Evolutionary conservation across 2,888 invertebrate genomes (phyloP), one percentile per base, ranked within the genome.

Genomic region (Mayetiola destructor): DNA sequence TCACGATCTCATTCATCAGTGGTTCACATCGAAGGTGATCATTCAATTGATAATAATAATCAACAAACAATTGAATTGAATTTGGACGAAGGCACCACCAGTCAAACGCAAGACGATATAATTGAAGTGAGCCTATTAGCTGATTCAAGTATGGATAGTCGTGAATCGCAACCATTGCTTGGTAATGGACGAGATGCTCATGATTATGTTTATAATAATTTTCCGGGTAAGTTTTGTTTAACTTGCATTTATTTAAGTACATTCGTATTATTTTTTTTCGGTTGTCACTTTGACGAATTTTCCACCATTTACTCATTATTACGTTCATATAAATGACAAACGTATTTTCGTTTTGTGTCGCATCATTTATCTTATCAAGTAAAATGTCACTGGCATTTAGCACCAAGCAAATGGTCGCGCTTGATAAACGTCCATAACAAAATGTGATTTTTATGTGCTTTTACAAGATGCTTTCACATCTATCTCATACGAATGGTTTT

Each of bases 161-260:
- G 91, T 68, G 95, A 95, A 80, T 90, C 88, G 75, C 93, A 94
- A 77, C 94, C 94, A 70, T 82, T 95, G 63, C 79, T 95, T 57
- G 88, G 89, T 74, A 48, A 27, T 9, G 85, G 87, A 75, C 82
- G 82, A 70, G 80, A 84, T 67, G 74, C 75, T 66, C 77, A 84
- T 64, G 84, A 86, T 67, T 76, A 80, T 64, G 81, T 85, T 61
- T 86, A 80, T 68, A 92, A 93, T 72, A 82, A 85, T 68, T 93
- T 93, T 73, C 84, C 88, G 76, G 92, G 92, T 90, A 70, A 64
- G 61, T 61, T 16, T 56, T 12, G 27, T 20, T 32, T 48, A 5
- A n/a, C 42, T 20, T 57, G 21, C 12, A 12, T 40, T 36, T 12
- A 40, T 23, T 56, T 8, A 48, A 48, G 21, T 27, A 21, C 12